These are phyloP conservation scores for Antennarius striatus DNA, from an alignment of 2,113 vertebrate species.

Conservation along the genomic window DNA sequence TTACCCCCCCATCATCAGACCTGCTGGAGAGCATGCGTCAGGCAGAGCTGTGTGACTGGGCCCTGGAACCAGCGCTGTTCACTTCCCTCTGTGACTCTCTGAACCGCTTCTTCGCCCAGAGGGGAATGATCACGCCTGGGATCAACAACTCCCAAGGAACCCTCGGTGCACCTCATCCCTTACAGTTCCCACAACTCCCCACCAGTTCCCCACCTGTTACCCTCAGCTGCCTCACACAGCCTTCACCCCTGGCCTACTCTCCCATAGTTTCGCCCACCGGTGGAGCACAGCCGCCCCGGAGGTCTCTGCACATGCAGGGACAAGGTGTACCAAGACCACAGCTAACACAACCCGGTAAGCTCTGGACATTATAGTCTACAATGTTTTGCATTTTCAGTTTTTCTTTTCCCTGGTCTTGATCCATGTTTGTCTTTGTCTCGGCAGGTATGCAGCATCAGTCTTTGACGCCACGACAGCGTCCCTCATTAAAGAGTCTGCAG, in stretches of 20 bases:
- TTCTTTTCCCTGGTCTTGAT: neutral
- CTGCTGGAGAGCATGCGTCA: constrained; percentile 82
- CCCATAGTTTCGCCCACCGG: constrained; percentile 39
- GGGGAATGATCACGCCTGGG: constrained; percentile 76
- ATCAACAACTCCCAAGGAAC: constrained; percentile 53
- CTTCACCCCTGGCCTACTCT: constrained; percentile 72
- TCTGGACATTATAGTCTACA: neutral
- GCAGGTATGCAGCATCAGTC: constrained; percentile 69
- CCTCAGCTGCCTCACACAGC: constrained; percentile 74
- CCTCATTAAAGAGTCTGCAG: constrained; percentile 74
- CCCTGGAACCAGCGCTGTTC: constrained; percentile 78
- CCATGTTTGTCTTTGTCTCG: constrained; percentile 25
- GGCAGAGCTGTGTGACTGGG: constrained; percentile 82
- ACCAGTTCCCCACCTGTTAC: constrained; percentile 48
- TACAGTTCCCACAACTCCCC: constrained; percentile 28
- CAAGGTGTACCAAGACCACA: constrained; percentile 58
- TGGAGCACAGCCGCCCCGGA: constrained; percentile 59
- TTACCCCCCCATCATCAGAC: constrained; percentile 59
- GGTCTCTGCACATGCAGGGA: constrained; percentile 60
- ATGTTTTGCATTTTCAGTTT: neutral
- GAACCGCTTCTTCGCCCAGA: constrained; percentile 82
- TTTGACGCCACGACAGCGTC: constrained; percentile 59
- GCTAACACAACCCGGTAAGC: constrained; percentile 67
- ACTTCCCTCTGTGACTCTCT: constrained; percentile 83
- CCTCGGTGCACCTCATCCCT: constrained; percentile 42